phyloP scores from a whole-genome alignment of 2,113 vertebrate genomes.

The Limanda limanda region DNA sequence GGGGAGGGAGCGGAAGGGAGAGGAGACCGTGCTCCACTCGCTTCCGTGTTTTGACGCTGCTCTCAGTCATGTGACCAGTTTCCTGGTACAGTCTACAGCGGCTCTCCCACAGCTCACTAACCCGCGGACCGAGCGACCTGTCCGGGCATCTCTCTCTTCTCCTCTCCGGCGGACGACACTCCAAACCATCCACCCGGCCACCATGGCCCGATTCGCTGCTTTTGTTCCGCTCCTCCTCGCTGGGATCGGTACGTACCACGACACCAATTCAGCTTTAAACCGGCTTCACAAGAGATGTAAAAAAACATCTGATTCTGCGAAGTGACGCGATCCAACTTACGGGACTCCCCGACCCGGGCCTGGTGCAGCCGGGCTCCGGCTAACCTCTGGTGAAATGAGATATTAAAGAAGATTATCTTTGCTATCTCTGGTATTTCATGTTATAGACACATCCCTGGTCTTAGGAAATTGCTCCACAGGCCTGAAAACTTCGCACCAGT shows the following conservation, averaged over 20 bases:
- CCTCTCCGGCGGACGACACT: conserved; percentile 2
- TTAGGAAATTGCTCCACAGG: background rate
- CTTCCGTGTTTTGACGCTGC: conserved; percentile 5
- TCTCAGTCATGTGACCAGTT: conserved; percentile 78
- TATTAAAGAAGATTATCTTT: background rate
- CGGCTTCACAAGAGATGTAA: background rate
- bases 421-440: background rate
- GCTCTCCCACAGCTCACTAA: conserved; percentile 13
- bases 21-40: background rate
- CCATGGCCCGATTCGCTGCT: conserved; percentile 63
- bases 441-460: background rate
- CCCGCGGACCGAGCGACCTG: conserved; percentile 16
- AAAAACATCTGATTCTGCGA: background rate
- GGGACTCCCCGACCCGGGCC: conserved; percentile 32
- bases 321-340: conserved; percentile 57
- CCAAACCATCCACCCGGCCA: background rate
- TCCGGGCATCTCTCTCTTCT: background rate
- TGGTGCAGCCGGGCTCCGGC: background rate
- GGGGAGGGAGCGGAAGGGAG: background rate
- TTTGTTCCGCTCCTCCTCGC: conserved; percentile 52
- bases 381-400: background rate
- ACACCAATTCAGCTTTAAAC: background rate
- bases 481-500: background rate
- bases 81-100: conserved; percentile 63
- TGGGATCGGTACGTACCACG: conserved; percentile 68